Evolutionary conservation across 2,113 vertebrate genomes (phyloP), one percentile per base, ranked within the genome.

Genomic region (Asarcornis scutulata): DNA sequence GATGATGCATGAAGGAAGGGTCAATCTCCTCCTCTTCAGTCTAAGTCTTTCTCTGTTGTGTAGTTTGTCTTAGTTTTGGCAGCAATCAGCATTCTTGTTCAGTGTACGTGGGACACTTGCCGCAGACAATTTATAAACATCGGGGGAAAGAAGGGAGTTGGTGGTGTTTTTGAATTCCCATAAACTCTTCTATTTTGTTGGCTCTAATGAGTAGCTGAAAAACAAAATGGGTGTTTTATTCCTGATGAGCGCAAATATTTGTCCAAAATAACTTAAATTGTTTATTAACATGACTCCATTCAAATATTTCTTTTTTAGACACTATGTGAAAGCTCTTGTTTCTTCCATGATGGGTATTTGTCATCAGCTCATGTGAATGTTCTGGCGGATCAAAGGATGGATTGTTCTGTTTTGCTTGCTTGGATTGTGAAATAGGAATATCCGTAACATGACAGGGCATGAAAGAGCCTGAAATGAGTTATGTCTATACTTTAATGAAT

Each of bases 361-460:
- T 97, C 93, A 50, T 97, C 81, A 83, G 83, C 29, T 95, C 95
- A 68, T 89, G 55, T 55, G 77, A 96, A 93, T 96, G 86, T 97
- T 98, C 96, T 97, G 93, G 89, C 3, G 5, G 80, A 84, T n/a
- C 71, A 93, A 96, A 97, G 96, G 77, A 82, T 93, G 85, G 91
- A 95, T 88, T 96, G 79, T 90, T 92, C 77, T 91, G 27, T 96
- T 98, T 96, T 96, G 83, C 91, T 96, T 85, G 48, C 34, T 88
- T 76, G 59, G 67, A 92, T 95, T 97, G 93, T 93, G 95, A 96
- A 97, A 97, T 83, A 91, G 80, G 86, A 93, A 88, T 82, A 86
- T 50, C 64, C 32, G 13, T 88, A 97, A 96, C 91, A 89, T 83
- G 95, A 89, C 59, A 56, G 52, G 91, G 71, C 79, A 96, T 88